Base-by-base conservation (phyloP, 2,888 invertebrate species). In the Chrysolina americana region DNA sequence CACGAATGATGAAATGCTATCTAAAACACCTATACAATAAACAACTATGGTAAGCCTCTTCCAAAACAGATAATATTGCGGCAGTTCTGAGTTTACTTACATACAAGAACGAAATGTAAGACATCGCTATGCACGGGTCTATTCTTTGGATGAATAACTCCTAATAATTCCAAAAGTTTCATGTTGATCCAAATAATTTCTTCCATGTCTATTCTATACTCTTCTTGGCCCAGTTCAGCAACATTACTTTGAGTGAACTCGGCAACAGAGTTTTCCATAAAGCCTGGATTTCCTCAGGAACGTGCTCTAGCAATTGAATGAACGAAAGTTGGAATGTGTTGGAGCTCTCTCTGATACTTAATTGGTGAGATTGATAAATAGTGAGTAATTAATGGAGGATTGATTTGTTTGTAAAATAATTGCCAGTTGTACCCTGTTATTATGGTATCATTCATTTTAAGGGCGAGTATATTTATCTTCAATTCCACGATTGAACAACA, bases 141-240 rank as follows among this genome's bases (percentile, higher is more conserved):
- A 15, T 41, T 47, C 50, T 70, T 50, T 1, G 68, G 71, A 28
- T 17, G 36, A 28, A 65, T 68, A 28, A 62, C 41, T 2, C 74
- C 74, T n/a, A 74, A n/a, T 13, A 36, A 48, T 47, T 74, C 50
- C 28, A 76, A 21, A 47, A 73, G 36, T 4, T 44, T 23, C 21
- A 76, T 68, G 44, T 76, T 75, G n/a, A 62, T 21, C 1, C 50
- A 21, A 9, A 77, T 63, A 48, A 77, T 77, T 71, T 75, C 75
- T 69, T 69, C 71, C 41, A 73, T 73, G 23, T 73, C 63, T 13
- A 75, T 64, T 23, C 48, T 17, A 64, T 63, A 47, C 36, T 44
- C 5, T 10, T 56, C 15, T 28, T 36, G 36, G 4, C 53, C 62
- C 69, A 48, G 5, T 23, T 21, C 36, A 41, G 5, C 64, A 15